Evolutionary conservation across 2,113 vertebrate species (phyloP).

Genomic region (Suncus etruscus): DNA sequence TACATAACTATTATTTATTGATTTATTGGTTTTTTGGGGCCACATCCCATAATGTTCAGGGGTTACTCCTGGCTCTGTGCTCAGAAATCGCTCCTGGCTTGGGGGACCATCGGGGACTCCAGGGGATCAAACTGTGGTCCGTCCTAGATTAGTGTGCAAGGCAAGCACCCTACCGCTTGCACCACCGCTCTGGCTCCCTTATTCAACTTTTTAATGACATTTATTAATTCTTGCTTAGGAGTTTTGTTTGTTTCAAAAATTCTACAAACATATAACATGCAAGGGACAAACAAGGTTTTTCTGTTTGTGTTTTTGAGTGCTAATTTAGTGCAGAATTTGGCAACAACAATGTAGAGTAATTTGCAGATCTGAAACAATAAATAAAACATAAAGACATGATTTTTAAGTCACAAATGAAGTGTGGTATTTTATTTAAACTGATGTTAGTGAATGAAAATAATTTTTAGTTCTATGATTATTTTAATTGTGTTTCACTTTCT

Average conservation of each 20-base stretch:
- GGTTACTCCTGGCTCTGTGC: too few species aligned
- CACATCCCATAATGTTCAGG: too few species aligned
- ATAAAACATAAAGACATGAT: too few species aligned
- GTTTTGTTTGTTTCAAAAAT: conserved; percentile 70
- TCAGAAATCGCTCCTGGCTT: too few species aligned
- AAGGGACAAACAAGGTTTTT: conserved; percentile 80
- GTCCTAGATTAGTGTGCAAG: too few species aligned
- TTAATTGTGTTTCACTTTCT: conserved; percentile 34
- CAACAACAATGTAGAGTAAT: conserved; percentile 62
- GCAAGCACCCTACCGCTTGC: too few species aligned
- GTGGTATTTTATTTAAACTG: conserved; percentile 84
- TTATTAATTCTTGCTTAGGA: conserved; percentile 73
- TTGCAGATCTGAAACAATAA: conserved; percentile 81
- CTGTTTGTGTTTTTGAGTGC: conserved; percentile 77
- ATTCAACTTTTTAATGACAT: conserved; percentile 70
- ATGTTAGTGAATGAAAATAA: conserved; percentile 78
- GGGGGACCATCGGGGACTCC: too few species aligned
- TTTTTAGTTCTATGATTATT: conserved; percentile 75
- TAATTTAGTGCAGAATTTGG: conserved; percentile 80
- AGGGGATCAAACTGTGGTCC: too few species aligned
- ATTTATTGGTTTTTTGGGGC: too few species aligned
- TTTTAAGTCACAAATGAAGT: conserved; percentile 81
- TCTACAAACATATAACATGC: conserved; percentile 73
- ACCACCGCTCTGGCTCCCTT: background rate
- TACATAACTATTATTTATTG: too few species aligned